Percentiles rank a stretch among this genome's conserved stretches.
phyloP scores from a whole-genome alignment of 2,888 invertebrate genomes.

The Sesia apiformis region DNA sequence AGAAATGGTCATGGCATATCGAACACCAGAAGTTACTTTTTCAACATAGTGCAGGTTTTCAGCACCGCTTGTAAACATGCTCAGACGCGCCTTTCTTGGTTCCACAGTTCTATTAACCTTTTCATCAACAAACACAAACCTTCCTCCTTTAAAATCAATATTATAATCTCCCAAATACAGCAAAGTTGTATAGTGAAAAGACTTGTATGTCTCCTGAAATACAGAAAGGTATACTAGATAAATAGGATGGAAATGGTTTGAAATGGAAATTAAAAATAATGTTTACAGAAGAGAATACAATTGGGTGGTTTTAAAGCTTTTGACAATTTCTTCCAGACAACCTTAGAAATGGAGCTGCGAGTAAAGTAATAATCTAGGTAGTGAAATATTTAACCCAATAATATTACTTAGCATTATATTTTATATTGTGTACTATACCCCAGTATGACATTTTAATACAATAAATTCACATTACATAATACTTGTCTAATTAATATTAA shows the following conservation, averaged over 20 bases:
- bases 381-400: too few relatives aligned
- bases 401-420: too few relatives aligned
- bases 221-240: constrained; percentile 7
- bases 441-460: too few relatives aligned
- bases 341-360: neutral
- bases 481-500: too few relatives aligned
- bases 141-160: constrained; percentile 86
- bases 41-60: constrained; percentile 91
- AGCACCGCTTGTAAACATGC: constrained; percentile 89
- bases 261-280: too few relatives aligned
- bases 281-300: too few relatives aligned
- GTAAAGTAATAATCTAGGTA: too few relatives aligned
- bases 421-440: too few relatives aligned
- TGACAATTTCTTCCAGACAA: neutral
- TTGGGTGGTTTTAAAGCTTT: too few relatives aligned
- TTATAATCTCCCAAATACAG: constrained; percentile 85
- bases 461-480: too few relatives aligned
- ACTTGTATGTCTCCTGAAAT: constrained; percentile 86
- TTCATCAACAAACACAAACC: constrained; percentile 86
- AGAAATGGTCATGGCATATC: constrained; percentile 89
- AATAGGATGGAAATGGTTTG: too few relatives aligned
- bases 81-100: constrained; percentile 84
- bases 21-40: constrained; percentile 80
- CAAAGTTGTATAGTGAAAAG: constrained; percentile 90
- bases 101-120: constrained; percentile 80